Base-by-base conservation (phyloP, 1,140 invertebrate genomes). In the Cyrtorhinus lividipennis region DNA sequence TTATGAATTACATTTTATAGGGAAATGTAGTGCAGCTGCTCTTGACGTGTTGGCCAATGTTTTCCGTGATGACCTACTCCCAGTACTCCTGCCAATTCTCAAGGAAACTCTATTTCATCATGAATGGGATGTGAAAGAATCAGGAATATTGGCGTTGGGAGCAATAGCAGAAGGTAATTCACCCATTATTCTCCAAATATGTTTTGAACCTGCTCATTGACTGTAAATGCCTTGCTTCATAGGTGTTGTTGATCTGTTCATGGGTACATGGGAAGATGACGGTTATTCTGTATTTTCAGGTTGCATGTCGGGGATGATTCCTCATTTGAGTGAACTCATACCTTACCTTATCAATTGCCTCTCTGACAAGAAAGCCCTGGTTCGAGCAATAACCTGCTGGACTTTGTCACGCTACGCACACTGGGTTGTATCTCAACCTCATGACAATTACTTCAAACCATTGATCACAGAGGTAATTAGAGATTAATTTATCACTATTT, bases 311-410 rank as follows among this genome's bases (percentile, higher is more conserved):
- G 96, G 96, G 64, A 98, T 99, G 91, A 85, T 94, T 53, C 90
- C 86, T 22, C 95, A 99, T 76, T 78, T 99, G 65, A 87, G 90
- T 1, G 94, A 98, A 75, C 78, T 99, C 3, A 92, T 98, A 68
- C 96, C 95, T 0, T 99, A 94, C 75, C 79, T 99, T 59, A 95
- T 99, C 59, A 83, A 81, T 65, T 94, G 92, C 73, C 76, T 99
- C 60, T 83, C 84, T 25, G 95, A 99, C 73, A 92, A 92, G 72
- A 98, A 98, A 76, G 92, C 95, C 0, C 76, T 99, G 22, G 95
- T 99, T 22, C 80, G 96, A 56, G 94, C 95, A 25, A 99, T 99
- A 67, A 98, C 96, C 1, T 99, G 96, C 74, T 99, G 96, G 96
- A 99, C 96, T 0, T 77, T 99, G 1, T 95, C 90, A 67, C 81